Evolutionary conservation across 2,888 invertebrate genomes (phyloP), one percentile per base, ranked within the genome.

Genomic region (Salpingus planirostris): DNA sequence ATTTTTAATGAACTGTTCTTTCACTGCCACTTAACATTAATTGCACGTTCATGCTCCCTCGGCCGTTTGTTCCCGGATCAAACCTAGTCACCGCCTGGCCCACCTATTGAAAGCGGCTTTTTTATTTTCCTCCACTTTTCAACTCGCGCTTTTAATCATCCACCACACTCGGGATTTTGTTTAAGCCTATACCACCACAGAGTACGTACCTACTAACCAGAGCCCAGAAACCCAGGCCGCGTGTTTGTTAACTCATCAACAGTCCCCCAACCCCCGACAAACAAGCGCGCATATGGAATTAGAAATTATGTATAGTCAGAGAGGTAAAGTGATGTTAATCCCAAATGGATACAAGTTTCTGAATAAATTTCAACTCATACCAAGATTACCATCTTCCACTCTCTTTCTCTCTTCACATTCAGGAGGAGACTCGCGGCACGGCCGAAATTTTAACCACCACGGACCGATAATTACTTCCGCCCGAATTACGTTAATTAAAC

Each of bases 1-100:
- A 46, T 50, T 50, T 56, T 55, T 56, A 54, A 55, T 50, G 50
- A 54, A 55, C 48, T 51, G 50, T 55, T 52, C 49, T 50, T 52
- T 49, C 43, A 50, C 45, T 47, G 46, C 50, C 53, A 55, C 54
- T 57, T 54, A 50, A 50, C 46, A 50, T 54, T 55, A 56, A 57
- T 56, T 57, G 52, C 52, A 47, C 43, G 37, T 44, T 44, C 42
- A 50, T 49, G 48, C 41, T 47, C 43, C 42, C 34, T 8, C n/a
- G 14, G 15, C 18, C 24, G 13, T 29, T 29, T 29, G n/a, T 29
- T 29, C 23, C 8, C 15, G 10, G n/a, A 29, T 21, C 23, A 12
- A 29, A 29, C 15, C 14, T 13, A n/a, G 18, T 18, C 18, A 18
- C 8, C 8, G 8, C 8, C 5, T 5, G 8, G 8, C 5, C 5